A percentile compares a stretch with the other conserved stretches of the same genome.
Conservation (phyloP, 2,797 vertebrate species). For the Acanthis flammea region DNA sequence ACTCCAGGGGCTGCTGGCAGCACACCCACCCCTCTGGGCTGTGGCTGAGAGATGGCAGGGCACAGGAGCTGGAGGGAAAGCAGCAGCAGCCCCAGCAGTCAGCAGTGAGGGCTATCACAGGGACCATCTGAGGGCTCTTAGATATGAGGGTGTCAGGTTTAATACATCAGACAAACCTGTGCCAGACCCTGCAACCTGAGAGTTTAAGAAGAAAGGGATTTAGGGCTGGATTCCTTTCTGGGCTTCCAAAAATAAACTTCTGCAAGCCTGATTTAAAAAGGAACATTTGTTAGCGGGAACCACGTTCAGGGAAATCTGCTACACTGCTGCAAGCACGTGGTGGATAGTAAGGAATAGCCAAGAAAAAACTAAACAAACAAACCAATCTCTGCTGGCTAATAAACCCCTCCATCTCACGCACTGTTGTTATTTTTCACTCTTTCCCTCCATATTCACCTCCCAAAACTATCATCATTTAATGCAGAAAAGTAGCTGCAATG, state of each 20-base stretch:
- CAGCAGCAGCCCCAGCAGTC: neutral
- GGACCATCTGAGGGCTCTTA: neutral
- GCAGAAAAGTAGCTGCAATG: neutral
- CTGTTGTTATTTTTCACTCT: neutral
- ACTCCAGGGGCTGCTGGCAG: neutral
- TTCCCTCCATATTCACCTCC: neutral
- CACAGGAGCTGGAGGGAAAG: neutral
- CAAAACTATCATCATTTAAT: neutral
- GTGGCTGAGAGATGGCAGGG: neutral
- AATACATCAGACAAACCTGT: neutral
- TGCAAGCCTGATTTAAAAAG: neutral
- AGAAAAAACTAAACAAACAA: neutral
- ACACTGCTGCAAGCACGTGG: neutral
- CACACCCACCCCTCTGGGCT: neutral
- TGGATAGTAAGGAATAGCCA: neutral
- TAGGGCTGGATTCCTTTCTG: constrained; percentile 65
- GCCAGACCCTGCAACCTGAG: constrained; percentile 59
- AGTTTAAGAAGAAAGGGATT: constrained; percentile 47
- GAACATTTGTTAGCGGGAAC: neutral
- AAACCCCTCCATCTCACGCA: neutral
- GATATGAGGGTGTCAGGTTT: constrained; percentile 53
- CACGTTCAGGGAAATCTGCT: neutral
- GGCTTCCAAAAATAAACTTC: constrained; percentile 71
- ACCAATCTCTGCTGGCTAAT: neutral
- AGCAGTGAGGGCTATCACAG: neutral